These are phyloP conservation scores for Squalus acanthias DNA, from an alignment of 2,797 vertebrate genomes.

Conservation along the genomic window DNA sequence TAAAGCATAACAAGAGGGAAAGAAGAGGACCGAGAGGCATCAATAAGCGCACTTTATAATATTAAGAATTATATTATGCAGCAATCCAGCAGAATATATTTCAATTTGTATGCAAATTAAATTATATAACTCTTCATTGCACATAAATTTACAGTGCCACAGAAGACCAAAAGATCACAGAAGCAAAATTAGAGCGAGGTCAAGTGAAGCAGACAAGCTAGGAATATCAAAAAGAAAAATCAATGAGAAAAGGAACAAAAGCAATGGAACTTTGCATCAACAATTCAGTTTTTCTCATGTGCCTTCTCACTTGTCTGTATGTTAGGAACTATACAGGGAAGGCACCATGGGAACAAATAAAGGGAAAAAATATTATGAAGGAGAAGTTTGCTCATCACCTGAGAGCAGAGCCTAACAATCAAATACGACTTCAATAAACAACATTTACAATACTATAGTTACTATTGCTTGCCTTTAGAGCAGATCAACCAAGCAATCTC, in stretches of 20 bases:
- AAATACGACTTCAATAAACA: background rate
- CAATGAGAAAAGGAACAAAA: background rate
- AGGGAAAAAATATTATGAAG: background rate
- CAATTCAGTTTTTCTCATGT: background rate
- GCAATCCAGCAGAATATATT: background rate
- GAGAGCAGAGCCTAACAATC: background rate
- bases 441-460: background rate
- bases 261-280: background rate
- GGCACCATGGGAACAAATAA: background rate
- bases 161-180: slow-evolving; percentile 8
- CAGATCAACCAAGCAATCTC: background rate
- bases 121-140: background rate
- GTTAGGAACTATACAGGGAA: background rate
- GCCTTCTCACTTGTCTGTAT: background rate
- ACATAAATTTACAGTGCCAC: background rate
- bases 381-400: background rate
- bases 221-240: background rate
- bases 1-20: background rate
- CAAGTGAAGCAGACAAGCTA: background rate
- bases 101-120: background rate
- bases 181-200: background rate
- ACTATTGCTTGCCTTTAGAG: background rate
- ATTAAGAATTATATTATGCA: background rate
- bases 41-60: background rate
- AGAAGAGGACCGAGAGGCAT: background rate